Evolutionary conservation across 2,797 vertebrate species (phyloP).

Genomic region (Eulemur mongoz): DNA sequence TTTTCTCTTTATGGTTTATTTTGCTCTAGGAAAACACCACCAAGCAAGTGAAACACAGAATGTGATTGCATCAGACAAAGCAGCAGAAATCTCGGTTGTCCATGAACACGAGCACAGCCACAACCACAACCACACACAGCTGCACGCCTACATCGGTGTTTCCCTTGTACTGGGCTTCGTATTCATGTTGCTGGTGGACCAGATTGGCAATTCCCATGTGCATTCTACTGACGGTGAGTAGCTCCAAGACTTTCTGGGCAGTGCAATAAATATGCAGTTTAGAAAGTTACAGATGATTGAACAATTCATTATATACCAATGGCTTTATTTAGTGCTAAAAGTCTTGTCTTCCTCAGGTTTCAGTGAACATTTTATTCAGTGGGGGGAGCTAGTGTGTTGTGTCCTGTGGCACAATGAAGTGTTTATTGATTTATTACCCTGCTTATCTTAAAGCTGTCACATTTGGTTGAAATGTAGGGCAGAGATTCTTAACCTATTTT

Average conservation of each 20-base stretch:
- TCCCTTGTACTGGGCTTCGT: constrained; percentile 98
- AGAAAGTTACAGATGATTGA: not conserved
- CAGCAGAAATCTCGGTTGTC: constrained; percentile 80
- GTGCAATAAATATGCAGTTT: not conserved
- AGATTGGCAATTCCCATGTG: constrained; percentile 96
- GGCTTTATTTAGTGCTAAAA: constrained; percentile 20
- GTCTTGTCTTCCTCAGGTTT: not conserved
- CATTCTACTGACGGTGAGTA: constrained; percentile 93
- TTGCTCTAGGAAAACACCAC: constrained; percentile 86
- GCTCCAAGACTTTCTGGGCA: not conserved
- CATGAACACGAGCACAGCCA: constrained; percentile 86
- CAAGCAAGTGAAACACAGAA: constrained; percentile 84
- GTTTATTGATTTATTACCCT: constrained; percentile 1
- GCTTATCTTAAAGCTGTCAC: not conserved
- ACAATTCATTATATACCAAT: not conserved
- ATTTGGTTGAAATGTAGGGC: not conserved
- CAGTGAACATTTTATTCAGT: not conserved
- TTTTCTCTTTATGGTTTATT: constrained; percentile 59
- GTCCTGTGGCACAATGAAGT: not conserved
- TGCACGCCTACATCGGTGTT: constrained; percentile 97
- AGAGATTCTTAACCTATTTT: constrained; percentile 24
- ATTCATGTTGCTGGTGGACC: constrained; percentile 98
- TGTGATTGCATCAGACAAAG: constrained; percentile 86
- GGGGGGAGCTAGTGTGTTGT: constrained; percentile 1
- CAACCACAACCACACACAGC: constrained; percentile 86